Evolutionary conservation across 2,888 invertebrate genomes (phyloP), one percentile per base, ranked within the genome.

Genomic region (Nasonovia ribisnigri): DNA sequence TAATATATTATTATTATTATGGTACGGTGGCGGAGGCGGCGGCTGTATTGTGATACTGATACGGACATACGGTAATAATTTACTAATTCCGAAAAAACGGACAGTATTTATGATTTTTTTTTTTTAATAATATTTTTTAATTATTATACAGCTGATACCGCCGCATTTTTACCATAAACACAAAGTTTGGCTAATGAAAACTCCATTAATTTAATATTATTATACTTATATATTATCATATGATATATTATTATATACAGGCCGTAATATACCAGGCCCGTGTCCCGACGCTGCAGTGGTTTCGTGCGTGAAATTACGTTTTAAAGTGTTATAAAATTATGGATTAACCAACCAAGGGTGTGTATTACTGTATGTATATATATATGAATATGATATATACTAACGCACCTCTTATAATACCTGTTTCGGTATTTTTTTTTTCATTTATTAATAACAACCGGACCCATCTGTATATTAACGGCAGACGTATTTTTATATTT

Each of bases 271-370:
- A 36, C 77, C 36, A 88, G 88, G 43, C 5, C 43, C 77, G 67
- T 88, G 67, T 88, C 88, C 84, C 43, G 77, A 57, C 46, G 26
- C 36, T 24, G 89, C 51, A 29, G 46, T 16, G 57, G 90, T 86
- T 90, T 60, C 93, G 60, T 90, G 93, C 93, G 93, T 90, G 60
- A 93, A 93, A 93, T 93, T 93, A 51, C 90, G 46, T 93, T 93
- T 93, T 93, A 93, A 93, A 93, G 86, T 86, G 93, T 93, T 93
- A 93, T 93, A 90, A 90, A 93, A 84, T 86, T 93, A 93, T 90
- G 93, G 89, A 90, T 92, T 92, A 92, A 88, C 92, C 88, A 16
- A 77, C 67, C 88, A 36, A 92, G 92, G 60, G 86, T 36, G 11
- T 42, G 36, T 77, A 77, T 26, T 26, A n/a, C n/a, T 24, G 43